Conservation (phyloP, 2,113 vertebrate species). For the Stigmatopora nigra region DNA sequence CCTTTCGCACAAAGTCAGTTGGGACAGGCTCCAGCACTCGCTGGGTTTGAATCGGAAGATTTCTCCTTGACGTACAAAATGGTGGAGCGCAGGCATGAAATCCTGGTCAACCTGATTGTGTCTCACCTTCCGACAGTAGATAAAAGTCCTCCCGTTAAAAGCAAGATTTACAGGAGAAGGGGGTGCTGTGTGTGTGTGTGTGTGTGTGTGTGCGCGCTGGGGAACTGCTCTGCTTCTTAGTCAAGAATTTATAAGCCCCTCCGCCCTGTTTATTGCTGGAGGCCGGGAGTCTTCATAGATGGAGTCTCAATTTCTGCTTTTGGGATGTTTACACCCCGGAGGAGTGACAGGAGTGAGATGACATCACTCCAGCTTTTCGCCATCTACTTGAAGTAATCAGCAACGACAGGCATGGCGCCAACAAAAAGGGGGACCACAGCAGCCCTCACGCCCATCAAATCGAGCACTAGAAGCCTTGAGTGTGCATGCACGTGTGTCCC, state of each 20-base stretch:
- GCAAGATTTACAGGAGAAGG: conserved; percentile 39
- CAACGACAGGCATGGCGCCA: conserved; percentile 22
- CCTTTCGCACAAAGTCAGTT: too few relatives aligned
- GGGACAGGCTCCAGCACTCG: too few relatives aligned
- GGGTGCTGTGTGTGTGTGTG: neutral
- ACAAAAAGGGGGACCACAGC: conserved; percentile 38
- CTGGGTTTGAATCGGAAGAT: conserved; percentile 14
- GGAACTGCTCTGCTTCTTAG: conserved; percentile 19
- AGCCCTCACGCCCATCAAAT: conserved; percentile 28
- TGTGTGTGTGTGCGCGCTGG: conserved; percentile 7
- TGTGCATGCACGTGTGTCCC: neutral
- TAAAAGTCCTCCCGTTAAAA: conserved; percentile 47
- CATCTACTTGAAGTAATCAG: conserved; percentile 44
- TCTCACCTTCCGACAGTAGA: conserved; percentile 17
- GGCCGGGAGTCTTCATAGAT: conserved; percentile 18
- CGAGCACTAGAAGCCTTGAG: neutral
- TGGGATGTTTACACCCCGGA: conserved; percentile 2
- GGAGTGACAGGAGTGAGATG: conserved; percentile 5
- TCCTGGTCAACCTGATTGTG: conserved; percentile 18
- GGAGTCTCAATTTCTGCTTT: conserved; percentile 4
- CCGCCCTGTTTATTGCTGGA: conserved; percentile 4
- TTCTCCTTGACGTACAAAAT: conserved; percentile 10
- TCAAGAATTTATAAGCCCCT: conserved; percentile 34
- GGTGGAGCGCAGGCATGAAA: conserved; percentile 14
- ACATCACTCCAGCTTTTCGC: conserved; percentile 5